Base-by-base conservation (phyloP, 2,888 invertebrate genomes). In the Calephelis perditalis region DNA sequence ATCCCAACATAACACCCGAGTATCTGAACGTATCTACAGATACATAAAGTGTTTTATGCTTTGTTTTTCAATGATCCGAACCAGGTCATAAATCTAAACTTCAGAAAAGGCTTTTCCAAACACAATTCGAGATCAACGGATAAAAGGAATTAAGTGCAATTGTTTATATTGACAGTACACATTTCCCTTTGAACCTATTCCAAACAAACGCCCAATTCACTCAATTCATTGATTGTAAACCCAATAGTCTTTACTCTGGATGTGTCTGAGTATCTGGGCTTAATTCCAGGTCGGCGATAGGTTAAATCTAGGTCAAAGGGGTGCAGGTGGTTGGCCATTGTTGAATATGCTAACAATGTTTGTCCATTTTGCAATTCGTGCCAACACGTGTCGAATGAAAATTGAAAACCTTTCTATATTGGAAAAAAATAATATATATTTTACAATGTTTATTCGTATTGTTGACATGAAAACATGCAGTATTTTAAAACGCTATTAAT, bases 281-380 rank as follows among this genome's bases (percentile, higher is more conserved):
- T 75, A 71, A 74, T 75, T 74, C 71, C 72, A 76, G 81, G 78
- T 79, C 82, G 79, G 72, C 75, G 62, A 47, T 72, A 75, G 72
- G 72, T 71, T 72, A 74, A 73, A 86, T 80, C 75, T 85, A 76
- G 87, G 86, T 82, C 86, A 81, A 69, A 70, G 75, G 73, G 75
- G 58, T 75, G 70, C 68, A 65, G 59, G 59, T 55, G 59, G 71
- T 70, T 68, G 68, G 73, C 65, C 65, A 65, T 79, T 79, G 77
- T 79, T 71, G 67, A 84, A 83, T 81, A 79, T 75, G 71, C 71
- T 71, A 61, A 67, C 67, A 67, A 65, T 65, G 60, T 59, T 61
- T 47, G 60, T 52, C 65, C 63, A 65, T 64, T 67, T 64, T 58
- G 56, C 58, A 62, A 44, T 60, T 61, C 62, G 61, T 47, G 26